These are phyloP conservation scores for Ceyx margarethae DNA, from an alignment of 2,113 vertebrate species.

Conservation along the genomic window DNA sequence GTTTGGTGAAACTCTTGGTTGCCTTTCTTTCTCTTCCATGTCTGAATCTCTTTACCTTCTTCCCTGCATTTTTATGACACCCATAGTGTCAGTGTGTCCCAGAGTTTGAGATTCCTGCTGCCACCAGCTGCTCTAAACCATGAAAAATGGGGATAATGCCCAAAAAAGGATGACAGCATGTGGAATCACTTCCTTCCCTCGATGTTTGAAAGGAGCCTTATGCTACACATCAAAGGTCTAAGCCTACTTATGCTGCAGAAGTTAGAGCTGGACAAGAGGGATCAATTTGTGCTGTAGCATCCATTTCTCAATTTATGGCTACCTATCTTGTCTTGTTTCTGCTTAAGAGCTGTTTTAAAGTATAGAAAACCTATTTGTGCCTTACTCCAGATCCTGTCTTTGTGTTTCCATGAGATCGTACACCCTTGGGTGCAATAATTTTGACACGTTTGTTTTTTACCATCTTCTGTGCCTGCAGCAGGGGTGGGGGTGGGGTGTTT, in stretches of 20 bases:
- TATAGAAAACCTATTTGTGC: not conserved
- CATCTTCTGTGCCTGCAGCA: not conserved
- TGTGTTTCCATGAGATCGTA: not conserved
- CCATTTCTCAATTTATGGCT: not conserved
- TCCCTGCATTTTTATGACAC: not conserved
- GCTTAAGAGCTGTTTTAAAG: not conserved
- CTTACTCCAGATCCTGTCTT: not conserved
- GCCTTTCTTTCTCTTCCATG: not conserved
- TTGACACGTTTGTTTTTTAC: not conserved
- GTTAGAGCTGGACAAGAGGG: not conserved
- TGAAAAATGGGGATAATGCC: not conserved
- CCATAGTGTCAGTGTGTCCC: not conserved
- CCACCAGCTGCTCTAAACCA: not conserved
- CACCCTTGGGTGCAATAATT: conserved; percentile 1
- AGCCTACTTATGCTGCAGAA: not conserved
- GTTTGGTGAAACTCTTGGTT: not conserved
- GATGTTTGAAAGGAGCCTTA: not conserved
- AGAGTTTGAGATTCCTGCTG: not conserved
- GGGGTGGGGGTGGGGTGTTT: not conserved
- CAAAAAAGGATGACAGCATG: not conserved
- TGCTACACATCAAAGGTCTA: not conserved
- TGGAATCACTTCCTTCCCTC: not conserved
- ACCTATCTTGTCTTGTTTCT: not conserved
- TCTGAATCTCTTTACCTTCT: not conserved
- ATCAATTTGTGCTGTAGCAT: not conserved